phyloP scores from a whole-genome alignment of 2,888 invertebrate species.

The Drosophila yooni region DNA sequence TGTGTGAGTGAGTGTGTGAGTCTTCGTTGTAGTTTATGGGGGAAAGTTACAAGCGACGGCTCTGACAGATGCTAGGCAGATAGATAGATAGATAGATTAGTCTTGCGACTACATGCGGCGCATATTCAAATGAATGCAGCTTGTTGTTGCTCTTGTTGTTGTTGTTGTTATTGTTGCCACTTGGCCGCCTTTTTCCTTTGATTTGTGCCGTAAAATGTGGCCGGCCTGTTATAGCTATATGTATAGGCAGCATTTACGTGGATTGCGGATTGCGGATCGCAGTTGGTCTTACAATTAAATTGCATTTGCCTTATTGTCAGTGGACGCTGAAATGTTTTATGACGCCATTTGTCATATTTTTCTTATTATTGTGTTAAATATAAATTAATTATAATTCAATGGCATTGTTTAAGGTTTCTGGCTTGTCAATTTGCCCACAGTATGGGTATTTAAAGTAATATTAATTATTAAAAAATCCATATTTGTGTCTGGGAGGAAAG shows the following conservation, averaged over 20 bases:
- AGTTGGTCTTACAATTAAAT: constrained; percentile 52
- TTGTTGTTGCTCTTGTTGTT: constrained; percentile 19
- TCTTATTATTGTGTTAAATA: background rate
- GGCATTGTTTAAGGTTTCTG: constrained; percentile 37
- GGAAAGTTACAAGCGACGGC: constrained; percentile 75
- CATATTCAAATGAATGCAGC: constrained; percentile 78
- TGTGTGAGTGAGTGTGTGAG: constrained; percentile 6
- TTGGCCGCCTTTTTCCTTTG: constrained; percentile 76
- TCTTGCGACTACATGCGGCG: constrained; percentile 56
- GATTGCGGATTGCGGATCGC: constrained; percentile 32
- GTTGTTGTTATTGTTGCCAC: constrained; percentile 46
- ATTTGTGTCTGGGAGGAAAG: constrained; percentile 11
- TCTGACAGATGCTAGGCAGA: constrained; percentile 77
- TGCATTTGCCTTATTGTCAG: constrained; percentile 57
- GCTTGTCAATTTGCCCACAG: constrained; percentile 38
- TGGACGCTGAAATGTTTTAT: constrained; percentile 52
- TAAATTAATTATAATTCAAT: constrained; percentile 28
- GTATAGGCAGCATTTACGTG: constrained; percentile 36
- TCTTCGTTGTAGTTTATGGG: constrained; percentile 68
- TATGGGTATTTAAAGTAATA: constrained; percentile 53
- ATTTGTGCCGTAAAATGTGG: constrained; percentile 68
- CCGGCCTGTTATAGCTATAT: constrained; percentile 40
- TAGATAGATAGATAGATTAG: constrained; percentile 57
- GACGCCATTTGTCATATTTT: constrained; percentile 52
- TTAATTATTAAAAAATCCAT: constrained; percentile 57